Conservation (phyloP, 2,113 vertebrate genomes). For the Caloenas nicobarica region DNA sequence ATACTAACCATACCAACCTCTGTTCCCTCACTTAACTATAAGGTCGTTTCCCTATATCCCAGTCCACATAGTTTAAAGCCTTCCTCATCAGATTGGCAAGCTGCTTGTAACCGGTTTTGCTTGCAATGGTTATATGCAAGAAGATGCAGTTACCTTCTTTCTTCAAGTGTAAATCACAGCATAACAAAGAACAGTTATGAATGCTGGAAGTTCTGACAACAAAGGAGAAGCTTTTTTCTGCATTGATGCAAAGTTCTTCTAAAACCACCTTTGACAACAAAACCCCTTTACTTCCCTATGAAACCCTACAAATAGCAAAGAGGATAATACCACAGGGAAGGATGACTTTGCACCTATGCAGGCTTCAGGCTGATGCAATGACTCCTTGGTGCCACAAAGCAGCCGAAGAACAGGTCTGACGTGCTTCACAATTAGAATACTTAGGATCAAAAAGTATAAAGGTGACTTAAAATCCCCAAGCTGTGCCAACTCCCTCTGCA, state of each 20-base stretch:
- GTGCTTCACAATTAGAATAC: conserved; percentile 22
- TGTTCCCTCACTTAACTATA: not conserved
- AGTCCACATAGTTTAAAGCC: not conserved
- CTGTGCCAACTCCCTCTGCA: not conserved
- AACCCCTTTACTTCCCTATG: not conserved
- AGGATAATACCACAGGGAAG: not conserved
- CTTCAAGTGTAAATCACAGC: not conserved
- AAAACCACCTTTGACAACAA: not conserved
- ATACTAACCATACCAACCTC: not conserved
- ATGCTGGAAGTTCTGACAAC: not conserved
- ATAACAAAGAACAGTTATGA: not conserved
- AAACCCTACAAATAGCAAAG: not conserved
- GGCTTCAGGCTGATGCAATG: conserved; percentile 32
- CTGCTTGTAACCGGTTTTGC: not conserved
- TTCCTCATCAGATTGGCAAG: not conserved
- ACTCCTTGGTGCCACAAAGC: not conserved
- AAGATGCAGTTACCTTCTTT: not conserved
- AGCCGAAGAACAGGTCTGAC: conserved; percentile 46
- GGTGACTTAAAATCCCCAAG: conserved; percentile 10
- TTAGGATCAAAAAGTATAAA: conserved; percentile 33
- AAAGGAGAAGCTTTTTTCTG: not conserved
- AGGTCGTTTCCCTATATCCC: not conserved
- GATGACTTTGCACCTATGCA: conserved; percentile 23
- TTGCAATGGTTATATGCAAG: not conserved
- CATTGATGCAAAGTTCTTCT: not conserved